phyloP scores from a whole-genome alignment of 2,113 vertebrate species.

The Bubalus kerabau region DNA sequence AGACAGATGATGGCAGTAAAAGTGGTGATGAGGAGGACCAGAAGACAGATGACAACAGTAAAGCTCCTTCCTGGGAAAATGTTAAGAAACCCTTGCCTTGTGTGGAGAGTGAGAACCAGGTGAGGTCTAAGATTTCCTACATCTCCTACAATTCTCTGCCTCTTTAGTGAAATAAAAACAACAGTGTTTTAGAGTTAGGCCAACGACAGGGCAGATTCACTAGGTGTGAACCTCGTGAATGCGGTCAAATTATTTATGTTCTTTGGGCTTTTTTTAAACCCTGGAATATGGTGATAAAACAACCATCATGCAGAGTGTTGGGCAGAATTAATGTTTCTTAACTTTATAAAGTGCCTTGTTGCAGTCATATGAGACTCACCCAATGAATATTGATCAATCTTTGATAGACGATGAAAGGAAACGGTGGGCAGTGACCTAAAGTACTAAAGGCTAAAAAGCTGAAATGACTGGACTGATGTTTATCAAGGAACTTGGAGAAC shows the following conservation, averaged over 20 bases:
- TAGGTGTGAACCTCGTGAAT: neutral
- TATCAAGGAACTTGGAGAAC: neutral
- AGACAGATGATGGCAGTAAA: too few relatives aligned
- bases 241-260: neutral
- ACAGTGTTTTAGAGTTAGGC: neutral
- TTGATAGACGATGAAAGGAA: neutral
- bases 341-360: conserved; percentile 51
- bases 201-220: neutral
- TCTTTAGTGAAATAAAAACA: neutral
- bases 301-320: neutral
- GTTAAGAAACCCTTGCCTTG: accelerated
- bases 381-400: neutral
- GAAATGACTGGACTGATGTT: neutral
- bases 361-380: neutral
- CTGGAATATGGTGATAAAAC: conserved; percentile 9
- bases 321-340: conserved; percentile 36
- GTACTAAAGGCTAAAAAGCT: neutral
- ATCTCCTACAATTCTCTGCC: neutral
- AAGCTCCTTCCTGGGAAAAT: neutral
- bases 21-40: neutral
- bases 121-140: neutral
- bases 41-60: accelerated
- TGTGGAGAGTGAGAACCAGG: neutral
- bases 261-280: neutral
- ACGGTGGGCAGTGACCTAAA: neutral